Conservation (phyloP, 2,797 vertebrate species). For the Scomberomorus guttatus region DNA sequence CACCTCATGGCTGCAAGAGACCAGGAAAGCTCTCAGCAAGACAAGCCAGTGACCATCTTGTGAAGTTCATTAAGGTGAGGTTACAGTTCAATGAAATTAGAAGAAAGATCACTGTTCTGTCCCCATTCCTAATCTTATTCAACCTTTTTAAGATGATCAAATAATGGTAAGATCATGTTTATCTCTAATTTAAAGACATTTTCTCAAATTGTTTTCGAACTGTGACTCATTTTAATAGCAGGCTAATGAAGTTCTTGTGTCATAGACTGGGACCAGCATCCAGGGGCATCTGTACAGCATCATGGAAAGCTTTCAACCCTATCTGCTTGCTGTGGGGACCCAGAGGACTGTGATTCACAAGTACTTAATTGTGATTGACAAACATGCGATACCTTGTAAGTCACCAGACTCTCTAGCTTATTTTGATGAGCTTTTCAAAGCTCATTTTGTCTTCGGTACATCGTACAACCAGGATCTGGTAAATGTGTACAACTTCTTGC, state of each 20-base stretch:
- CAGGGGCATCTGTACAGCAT: constrained; percentile 43
- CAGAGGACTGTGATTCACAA: constrained; percentile 27
- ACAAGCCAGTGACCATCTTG: constrained; percentile 13
- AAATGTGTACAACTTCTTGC: constrained; percentile 56
- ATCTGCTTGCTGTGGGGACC: constrained; percentile 34
- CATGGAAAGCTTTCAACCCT: constrained; percentile 35
- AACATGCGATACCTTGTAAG: constrained; percentile 48
- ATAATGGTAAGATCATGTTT: neutral
- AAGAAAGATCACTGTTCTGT: neutral
- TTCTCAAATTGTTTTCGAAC: too few species aligned
- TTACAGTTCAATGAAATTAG: neutral
- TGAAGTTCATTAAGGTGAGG: constrained; percentile 6
- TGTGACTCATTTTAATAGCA: neutral
- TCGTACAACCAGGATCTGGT: constrained; percentile 43
- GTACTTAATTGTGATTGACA: constrained; percentile 47
- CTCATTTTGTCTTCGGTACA: constrained; percentile 54
- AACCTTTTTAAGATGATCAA: neutral
- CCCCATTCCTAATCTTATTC: too few species aligned
- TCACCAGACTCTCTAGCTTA: constrained; percentile 18
- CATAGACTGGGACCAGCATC: constrained; percentile 38
- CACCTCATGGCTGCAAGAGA: constrained; percentile 28
- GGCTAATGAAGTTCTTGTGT: constrained; percentile 7
- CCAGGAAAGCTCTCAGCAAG: constrained; percentile 29
- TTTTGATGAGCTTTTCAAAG: constrained; percentile 59
- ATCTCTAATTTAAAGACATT: too few species aligned